phyloP scores from a whole-genome alignment of 1,140 invertebrate genomes.

The Paramacrobiotus metropolitanus region DNA sequence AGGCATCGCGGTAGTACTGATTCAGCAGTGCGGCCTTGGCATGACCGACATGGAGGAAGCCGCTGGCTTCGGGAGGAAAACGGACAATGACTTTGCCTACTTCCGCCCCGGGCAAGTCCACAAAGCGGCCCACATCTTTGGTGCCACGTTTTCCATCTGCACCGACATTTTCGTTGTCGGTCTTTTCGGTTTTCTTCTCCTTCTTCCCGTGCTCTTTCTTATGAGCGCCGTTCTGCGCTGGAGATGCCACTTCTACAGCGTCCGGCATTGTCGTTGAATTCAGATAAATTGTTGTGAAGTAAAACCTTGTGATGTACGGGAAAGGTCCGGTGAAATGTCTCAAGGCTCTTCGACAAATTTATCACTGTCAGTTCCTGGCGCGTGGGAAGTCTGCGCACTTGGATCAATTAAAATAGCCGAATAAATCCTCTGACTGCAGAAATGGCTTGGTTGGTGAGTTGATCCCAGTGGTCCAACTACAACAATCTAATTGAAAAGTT shows the following conservation, averaged over 20 bases:
- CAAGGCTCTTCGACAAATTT: background rate
- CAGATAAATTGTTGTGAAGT: too few relatives aligned
- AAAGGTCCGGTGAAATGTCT: background rate
- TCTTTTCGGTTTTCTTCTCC: background rate
- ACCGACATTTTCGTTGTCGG: background rate
- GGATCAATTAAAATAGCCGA: too few relatives aligned
- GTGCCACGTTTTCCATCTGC: slow-evolving; percentile 8
- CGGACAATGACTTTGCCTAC: slow-evolving; percentile 79
- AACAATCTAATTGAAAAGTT: too few relatives aligned
- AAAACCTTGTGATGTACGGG: background rate
- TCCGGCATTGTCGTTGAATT: background rate
- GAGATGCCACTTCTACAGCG: background rate
- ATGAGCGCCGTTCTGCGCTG: background rate
- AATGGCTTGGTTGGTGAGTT: too few relatives aligned
- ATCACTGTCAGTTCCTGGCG: too few relatives aligned
- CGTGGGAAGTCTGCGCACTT: too few relatives aligned
- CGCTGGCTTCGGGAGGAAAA: slow-evolving; percentile 95
- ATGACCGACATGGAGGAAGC: slow-evolving; percentile 93
- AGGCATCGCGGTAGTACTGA: slow-evolving; percentile 81
- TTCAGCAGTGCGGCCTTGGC: slow-evolving; percentile 95
- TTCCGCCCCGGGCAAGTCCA: slow-evolving; percentile 81
- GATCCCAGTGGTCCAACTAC: too few relatives aligned
- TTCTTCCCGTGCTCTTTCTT: background rate
- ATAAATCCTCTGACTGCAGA: too few relatives aligned
- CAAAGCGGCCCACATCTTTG: slow-evolving; percentile 71